These are phyloP conservation scores for Picathartes gymnocephalus DNA, from an alignment of 2,113 vertebrate genomes.

Conservation along the genomic window DNA sequence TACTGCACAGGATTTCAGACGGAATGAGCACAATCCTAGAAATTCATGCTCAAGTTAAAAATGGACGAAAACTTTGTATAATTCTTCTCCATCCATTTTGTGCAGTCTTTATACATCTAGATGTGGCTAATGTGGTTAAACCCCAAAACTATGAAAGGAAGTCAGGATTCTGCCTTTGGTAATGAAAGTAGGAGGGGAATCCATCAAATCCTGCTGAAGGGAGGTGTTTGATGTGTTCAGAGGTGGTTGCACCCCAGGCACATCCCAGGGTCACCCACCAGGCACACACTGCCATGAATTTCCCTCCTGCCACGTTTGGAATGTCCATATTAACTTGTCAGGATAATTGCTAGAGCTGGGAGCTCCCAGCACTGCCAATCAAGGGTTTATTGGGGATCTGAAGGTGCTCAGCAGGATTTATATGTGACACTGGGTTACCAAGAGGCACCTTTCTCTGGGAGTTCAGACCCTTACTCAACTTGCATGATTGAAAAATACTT, in stretches of 20 bases:
- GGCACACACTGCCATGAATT: background rate
- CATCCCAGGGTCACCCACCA: background rate
- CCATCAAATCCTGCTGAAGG: background rate
- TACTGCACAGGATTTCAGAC: background rate
- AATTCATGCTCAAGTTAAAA: background rate
- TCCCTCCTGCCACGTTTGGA: background rate
- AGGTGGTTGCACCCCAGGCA: background rate
- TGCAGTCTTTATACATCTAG: background rate
- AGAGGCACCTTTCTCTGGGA: background rate
- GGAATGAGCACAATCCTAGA: background rate
- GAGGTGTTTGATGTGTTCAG: background rate
- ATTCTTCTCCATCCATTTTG: background rate
- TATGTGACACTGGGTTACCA: background rate
- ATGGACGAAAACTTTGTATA: background rate
- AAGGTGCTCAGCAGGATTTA: slow-evolving; percentile 8
- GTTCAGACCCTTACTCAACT: background rate
- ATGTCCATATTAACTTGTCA: slow-evolving; percentile 13
- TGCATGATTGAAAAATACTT: background rate
- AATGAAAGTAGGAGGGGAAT: background rate
- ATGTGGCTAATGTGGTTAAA: background rate
- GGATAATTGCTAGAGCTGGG: slow-evolving; percentile 41
- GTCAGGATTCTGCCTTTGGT: background rate
- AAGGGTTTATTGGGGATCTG: background rate
- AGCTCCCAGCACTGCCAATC: background rate
- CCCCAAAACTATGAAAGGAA: background rate